Conservation (phyloP, 2,797 vertebrate genomes). For the Tragopan temminckii region DNA sequence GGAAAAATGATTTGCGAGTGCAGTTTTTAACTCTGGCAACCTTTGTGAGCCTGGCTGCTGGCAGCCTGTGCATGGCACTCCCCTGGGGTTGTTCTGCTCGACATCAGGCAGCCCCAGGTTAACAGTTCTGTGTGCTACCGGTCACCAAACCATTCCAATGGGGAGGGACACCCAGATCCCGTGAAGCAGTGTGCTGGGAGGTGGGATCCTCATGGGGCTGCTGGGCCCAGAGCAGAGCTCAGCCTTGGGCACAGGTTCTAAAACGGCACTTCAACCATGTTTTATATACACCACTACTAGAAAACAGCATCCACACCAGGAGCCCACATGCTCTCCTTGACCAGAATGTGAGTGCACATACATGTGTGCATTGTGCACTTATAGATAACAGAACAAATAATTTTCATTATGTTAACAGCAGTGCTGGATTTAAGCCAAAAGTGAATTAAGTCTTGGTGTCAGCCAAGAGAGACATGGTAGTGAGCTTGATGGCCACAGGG, state of each 20-base stretch:
- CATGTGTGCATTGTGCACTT: not conserved
- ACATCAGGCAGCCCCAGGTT: not conserved
- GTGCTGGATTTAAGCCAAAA: not conserved
- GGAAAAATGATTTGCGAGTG: not conserved
- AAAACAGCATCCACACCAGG: not conserved
- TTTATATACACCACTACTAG: not conserved
- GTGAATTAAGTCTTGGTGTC: not conserved
- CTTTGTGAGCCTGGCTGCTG: not conserved
- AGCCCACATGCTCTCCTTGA: not conserved
- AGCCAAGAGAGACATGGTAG: not conserved
- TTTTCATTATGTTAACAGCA: not conserved
- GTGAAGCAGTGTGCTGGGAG: not conserved
- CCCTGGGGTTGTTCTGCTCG: not conserved
- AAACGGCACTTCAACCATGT: not conserved
- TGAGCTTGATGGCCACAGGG: not conserved
- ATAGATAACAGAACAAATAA: not conserved
- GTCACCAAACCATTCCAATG: not conserved
- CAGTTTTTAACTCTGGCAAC: not conserved
- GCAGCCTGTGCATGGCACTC: not conserved
- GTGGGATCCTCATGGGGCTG: accelerated
- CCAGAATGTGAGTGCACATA: too few species aligned
- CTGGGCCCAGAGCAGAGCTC: not conserved
- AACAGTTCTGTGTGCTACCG: accelerated
- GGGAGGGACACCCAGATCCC: not conserved
- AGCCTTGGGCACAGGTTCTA: not conserved